These are phyloP conservation scores for Dasypus novemcinctus DNA, from an alignment of 2,113 vertebrate species.

Conservation along the genomic window DNA sequence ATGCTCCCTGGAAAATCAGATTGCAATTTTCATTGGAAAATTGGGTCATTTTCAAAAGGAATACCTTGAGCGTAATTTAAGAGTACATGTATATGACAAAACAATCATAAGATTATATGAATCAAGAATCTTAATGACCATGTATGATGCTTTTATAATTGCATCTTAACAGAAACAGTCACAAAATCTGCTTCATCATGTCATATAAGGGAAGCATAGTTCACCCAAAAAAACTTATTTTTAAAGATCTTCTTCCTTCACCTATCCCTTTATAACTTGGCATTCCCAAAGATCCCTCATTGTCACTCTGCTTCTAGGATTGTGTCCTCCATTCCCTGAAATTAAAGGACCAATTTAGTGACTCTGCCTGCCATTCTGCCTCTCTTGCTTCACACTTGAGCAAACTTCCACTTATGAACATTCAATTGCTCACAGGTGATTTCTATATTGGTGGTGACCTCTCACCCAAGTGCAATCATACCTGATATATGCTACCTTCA, in stretches of 20 bases:
- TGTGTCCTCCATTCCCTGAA: neutral
- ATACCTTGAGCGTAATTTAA: neutral
- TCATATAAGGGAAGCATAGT: neutral
- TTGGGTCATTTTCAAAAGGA: neutral
- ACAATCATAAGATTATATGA: neutral
- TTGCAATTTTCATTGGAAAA: neutral
- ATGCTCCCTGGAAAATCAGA: neutral
- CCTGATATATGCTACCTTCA: too few relatives aligned
- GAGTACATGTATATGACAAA: neutral
- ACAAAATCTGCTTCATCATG: neutral
- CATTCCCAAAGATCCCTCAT: neutral
- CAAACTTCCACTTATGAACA: neutral
- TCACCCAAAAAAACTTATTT: neutral
- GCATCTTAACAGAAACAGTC: neutral
- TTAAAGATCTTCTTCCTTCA: neutral
- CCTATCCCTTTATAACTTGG: neutral
- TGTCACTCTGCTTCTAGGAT: neutral
- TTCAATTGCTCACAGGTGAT: neutral
- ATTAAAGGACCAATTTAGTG: neutral
- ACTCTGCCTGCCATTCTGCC: neutral
- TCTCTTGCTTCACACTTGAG: neutral
- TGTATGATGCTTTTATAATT: neutral
- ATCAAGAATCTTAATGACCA: neutral
- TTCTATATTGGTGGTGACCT: neutral
- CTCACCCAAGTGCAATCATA: neutral